Evolutionary conservation across 2,888 invertebrate genomes (phyloP), one percentile per base, ranked within the genome.

Genomic region (Andrena bucephala): DNA sequence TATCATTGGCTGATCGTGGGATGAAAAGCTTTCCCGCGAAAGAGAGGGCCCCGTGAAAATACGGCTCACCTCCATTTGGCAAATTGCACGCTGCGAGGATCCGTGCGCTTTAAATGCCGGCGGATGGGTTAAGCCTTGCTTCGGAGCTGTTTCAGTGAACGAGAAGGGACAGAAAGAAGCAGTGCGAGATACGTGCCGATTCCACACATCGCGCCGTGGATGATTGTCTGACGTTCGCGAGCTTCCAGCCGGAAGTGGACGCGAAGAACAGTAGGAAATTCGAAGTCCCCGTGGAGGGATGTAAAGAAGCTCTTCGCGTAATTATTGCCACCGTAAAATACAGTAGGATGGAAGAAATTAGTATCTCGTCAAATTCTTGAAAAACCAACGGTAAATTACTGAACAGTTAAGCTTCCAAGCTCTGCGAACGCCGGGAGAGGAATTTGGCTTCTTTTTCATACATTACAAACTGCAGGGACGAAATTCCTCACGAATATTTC

Each of bases 31-130:
- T 36, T 57, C 20, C 31, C 65, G 33, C 7, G 71, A 59, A 50
- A 65, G n/a, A 36, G 63, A 65, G 31, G 5, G 42, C 42, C 36
- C 16, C 20, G 60, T 16, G 60, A 42, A 60, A 60, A 60, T 27
- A 60, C 60, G 33, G 73, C 59, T 57, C 50, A 57, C 24, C 20
- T 71, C 67, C 78, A 78, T 75, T 78, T 75, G 67, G 75, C 20
- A 78, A 78, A 78, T 78, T 78, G 78, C 67, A 31, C 67, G 67
- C 24, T 20, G 42, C 13, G 16, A 62, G 31, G 33, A 52, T 31
- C 31, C 31, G 20, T 29, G 24, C 36, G 77, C 60, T 52, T 31
- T 66, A 31, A 68, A 75, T 42, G 16, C 10, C 20, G 31, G 10
- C 24, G 75, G 24, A 67, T 68, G 54, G 42, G 75, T 75, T 63